Conservation (phyloP, 2,113 vertebrate species). For the Microcebus griseorufus region DNA sequence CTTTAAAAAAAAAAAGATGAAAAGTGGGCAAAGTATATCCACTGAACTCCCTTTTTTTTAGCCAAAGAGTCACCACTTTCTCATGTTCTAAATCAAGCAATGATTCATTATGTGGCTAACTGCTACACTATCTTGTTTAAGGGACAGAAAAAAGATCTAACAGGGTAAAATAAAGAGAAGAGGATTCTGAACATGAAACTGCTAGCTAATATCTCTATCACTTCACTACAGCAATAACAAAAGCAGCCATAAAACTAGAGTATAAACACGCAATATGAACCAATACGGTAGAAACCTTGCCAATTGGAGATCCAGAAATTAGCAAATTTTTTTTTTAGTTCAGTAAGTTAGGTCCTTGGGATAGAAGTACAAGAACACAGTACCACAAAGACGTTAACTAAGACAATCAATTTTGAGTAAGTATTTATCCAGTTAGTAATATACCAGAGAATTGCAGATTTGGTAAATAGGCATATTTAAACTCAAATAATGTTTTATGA, state of each 20-base stretch:
- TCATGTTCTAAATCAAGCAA: slow-evolving; percentile 24
- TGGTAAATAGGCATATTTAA: slow-evolving; percentile 14
- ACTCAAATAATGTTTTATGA: background rate
- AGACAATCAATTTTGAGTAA: background rate
- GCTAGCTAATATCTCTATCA: background rate
- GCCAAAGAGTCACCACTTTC: background rate
- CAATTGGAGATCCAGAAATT: background rate
- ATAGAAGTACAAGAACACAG: background rate
- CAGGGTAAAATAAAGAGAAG: background rate
- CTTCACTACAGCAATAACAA: slow-evolving; percentile 20
- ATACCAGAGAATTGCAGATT: background rate
- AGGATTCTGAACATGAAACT: background rate
- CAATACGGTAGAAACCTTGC: background rate
- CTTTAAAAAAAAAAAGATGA: background rate
- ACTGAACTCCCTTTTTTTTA: background rate
- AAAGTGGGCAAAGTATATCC: background rate
- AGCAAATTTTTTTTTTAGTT: background rate
- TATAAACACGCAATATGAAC: slow-evolving; percentile 25
- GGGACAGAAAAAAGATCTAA: background rate
- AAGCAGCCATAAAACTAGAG: background rate
- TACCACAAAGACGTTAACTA: background rate
- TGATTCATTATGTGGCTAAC: background rate
- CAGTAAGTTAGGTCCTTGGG: slow-evolving; percentile 1
- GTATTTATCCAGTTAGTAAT: background rate
- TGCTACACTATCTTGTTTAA: background rate